Evolutionary conservation across 2,888 invertebrate species (phyloP), one percentile per base, ranked within the genome.

Genomic region (Cantharis nigra): DNA sequence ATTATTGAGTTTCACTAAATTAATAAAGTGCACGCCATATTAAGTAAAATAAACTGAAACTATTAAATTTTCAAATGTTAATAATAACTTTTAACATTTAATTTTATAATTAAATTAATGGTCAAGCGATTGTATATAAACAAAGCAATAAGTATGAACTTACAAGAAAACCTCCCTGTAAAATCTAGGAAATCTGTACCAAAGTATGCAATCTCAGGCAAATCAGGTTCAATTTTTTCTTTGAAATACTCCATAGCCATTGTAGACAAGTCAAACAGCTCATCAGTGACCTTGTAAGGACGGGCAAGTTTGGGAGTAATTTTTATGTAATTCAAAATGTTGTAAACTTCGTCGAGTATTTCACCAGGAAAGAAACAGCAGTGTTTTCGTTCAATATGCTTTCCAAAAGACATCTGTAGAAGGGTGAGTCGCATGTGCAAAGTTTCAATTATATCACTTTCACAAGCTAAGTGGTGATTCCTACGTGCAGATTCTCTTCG

Each of bases 191-290:
- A 96, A 87, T 96, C 95, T 71, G 95, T 93, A 82, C 94, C 94
- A 88, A 96, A 96, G 87, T 95, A 96, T 70, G 95, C 95, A 81
- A 97, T 95, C 89, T 96, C 96, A 62, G 97, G 97, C 85, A 97
- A 90, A 82, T 93, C 93, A 9, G 97, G 96, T 88, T 97, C 97
- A 87, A 98, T 96, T 85, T 95, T 94, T 88, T 98, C 97, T 88
- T 97, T 97, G 89, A 98, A 98, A 89, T 97, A 97, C 89, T 98
- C 98, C 97, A 98, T 97, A 49, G 98, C 98, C 98, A 98, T 98
- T 63, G 97, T 97, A 63, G 97, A 97, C 80, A 98, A 91, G 90
- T 98, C 98, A 89, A 97, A 96, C 76, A 98, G 90, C 88, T 98
- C 97, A 89, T 97, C 97, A 9, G 97, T 96, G 78, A 98, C 96